phyloP scores from a whole-genome alignment of 2,113 vertebrate genomes.

The Gallinago undulata region DNA sequence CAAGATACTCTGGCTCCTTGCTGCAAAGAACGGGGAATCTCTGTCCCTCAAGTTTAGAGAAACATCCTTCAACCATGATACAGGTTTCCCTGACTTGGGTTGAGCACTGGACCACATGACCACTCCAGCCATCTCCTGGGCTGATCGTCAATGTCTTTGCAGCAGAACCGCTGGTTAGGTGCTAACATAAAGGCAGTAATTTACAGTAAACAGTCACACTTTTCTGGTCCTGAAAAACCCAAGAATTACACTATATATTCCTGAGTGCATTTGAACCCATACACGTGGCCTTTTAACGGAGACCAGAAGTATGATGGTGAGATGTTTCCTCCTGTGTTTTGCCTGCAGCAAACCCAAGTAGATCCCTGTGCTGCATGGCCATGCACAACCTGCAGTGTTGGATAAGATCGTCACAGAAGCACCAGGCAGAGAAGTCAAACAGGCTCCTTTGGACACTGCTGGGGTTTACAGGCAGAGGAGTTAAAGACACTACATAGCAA shows the following conservation, averaged over 20 bases:
- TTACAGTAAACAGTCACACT: background rate
- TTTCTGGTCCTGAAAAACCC: background rate
- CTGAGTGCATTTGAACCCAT: background rate
- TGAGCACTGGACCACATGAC: background rate
- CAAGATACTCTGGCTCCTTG: background rate
- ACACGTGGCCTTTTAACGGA: background rate
- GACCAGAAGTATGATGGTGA: background rate
- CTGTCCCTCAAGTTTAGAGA: background rate
- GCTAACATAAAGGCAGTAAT: background rate
- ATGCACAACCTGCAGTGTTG: background rate
- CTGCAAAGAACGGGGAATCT: background rate
- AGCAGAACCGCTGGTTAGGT: background rate
- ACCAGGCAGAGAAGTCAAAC: background rate
- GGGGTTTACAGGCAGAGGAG: background rate
- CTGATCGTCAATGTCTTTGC: background rate
- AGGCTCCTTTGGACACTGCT: background rate
- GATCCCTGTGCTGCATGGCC: fast-evolving
- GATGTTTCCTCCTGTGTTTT: background rate
- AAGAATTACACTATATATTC: background rate
- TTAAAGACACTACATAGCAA: fast-evolving
- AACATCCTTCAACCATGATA: background rate
- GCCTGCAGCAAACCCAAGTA: background rate
- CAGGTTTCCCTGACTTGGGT: background rate
- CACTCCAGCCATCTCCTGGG: background rate
- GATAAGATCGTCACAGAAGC: background rate